These are phyloP conservation scores for Podabrus alpinus DNA, from an alignment of 2,888 invertebrate genomes.

Conservation along the genomic window DNA sequence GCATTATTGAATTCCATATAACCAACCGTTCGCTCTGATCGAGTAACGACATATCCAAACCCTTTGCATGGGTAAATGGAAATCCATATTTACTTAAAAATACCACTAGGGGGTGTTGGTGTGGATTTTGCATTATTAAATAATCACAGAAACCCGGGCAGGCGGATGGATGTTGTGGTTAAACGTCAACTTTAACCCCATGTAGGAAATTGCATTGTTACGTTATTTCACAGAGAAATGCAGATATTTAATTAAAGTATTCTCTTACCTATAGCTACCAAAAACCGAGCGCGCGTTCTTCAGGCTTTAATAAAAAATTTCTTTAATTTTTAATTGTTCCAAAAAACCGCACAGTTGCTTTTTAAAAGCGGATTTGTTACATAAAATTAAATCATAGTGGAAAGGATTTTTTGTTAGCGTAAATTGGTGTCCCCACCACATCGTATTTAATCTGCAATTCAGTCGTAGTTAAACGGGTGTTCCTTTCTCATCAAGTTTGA, in stretches of 20 bases:
- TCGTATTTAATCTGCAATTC: constrained; percentile 17
- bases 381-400: not conserved
- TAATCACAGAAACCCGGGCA: constrained; percentile 19
- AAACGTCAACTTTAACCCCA: constrained; percentile 10
- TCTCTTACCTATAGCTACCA: not conserved
- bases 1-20: constrained; percentile 33
- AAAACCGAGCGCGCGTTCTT: not conserved
- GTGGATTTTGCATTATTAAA: constrained; percentile 31
- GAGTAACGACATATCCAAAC: constrained; percentile 39
- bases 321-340: not conserved
- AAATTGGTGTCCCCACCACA: constrained; percentile 7
- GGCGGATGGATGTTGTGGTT: constrained; percentile 14
- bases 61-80: constrained; percentile 15
- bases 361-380: not conserved
- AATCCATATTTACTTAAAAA: constrained; percentile 25
- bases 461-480: constrained; percentile 18
- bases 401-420: not conserved
- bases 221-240: not conserved
- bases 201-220: constrained; percentile 17
- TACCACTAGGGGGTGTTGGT: constrained; percentile 12
- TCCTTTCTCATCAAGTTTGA: constrained; percentile 8
- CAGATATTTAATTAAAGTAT: not conserved
- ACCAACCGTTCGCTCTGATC: constrained; percentile 37
- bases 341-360: not conserved
- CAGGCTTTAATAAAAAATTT: not conserved